These are phyloP conservation scores for Dipus sagitta DNA, from an alignment of 2,797 vertebrate species.

Conservation along the genomic window DNA sequence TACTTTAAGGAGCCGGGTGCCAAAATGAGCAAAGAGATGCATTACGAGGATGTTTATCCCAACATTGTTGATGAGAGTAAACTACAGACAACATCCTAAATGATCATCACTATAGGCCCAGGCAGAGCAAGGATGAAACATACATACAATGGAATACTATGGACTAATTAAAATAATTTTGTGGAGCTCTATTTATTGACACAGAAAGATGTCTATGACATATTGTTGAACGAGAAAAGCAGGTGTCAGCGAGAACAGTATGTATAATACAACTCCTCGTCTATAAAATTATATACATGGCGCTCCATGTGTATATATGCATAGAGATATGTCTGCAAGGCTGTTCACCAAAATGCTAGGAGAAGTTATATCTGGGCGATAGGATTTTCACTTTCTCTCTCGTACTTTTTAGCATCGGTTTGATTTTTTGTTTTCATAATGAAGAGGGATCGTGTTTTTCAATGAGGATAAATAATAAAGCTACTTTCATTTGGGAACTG, in stretches of 20 bases:
- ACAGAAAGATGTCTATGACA: constrained; percentile 82
- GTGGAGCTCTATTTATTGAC: constrained; percentile 82
- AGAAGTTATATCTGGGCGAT: constrained; percentile 71
- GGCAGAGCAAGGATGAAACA: constrained; percentile 36
- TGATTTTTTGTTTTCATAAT: constrained; percentile 57
- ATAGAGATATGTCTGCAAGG: constrained; percentile 78
- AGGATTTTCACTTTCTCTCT: constrained; percentile 79
- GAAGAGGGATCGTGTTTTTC: constrained; percentile 56
- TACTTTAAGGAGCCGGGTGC: constrained; percentile 40
- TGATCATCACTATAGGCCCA: constrained; percentile 65
- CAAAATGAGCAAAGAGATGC: constrained; percentile 66
- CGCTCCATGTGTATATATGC: constrained; percentile 80
- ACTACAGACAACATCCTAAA: constrained; percentile 68
- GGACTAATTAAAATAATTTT: constrained; percentile 78
- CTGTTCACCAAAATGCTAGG: constrained; percentile 78
- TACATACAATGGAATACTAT: constrained; percentile 72
- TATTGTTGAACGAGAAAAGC: constrained; percentile 83
- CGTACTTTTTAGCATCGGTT: constrained; percentile 65
- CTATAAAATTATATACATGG: constrained; percentile 83
- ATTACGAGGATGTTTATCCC: constrained; percentile 58
- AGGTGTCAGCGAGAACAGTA: constrained; percentile 84
- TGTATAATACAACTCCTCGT: constrained; percentile 79
- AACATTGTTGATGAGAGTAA: constrained; percentile 61
- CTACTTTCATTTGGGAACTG: constrained; percentile 64
- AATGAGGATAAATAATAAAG: constrained; percentile 60